Evolutionary conservation across 2,797 vertebrate genomes (phyloP).

Genomic region (Threskiornis aethiopicus): DNA sequence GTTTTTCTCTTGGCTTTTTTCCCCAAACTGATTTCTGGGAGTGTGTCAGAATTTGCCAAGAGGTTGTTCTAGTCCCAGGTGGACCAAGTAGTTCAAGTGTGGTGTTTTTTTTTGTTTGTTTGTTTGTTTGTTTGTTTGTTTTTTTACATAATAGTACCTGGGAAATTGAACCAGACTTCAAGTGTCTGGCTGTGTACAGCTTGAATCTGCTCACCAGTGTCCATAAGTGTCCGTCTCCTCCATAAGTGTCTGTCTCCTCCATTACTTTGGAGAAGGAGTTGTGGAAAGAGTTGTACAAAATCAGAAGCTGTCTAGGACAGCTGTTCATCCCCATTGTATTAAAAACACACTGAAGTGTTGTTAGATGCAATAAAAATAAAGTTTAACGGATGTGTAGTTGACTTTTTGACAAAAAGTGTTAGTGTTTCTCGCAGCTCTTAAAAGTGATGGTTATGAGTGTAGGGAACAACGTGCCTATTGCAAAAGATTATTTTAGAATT

Average conservation of each 20-base stretch:
- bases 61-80: neutral
- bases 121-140: neutral
- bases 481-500: neutral
- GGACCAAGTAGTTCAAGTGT: neutral
- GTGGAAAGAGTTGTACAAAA: neutral
- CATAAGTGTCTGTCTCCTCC: neutral
- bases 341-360: neutral
- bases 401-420: neutral
- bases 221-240: neutral
- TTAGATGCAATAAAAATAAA: neutral
- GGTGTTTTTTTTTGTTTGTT: no score
- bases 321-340: neutral
- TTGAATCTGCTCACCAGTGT: neutral
- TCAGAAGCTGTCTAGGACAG: neutral
- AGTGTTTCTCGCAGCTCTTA: neutral
- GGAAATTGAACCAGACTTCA: neutral
- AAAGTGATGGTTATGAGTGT: neutral
- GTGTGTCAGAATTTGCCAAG: neutral
- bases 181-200: neutral
- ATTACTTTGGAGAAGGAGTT: neutral
- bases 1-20: neutral
- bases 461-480: neutral
- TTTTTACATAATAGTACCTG: neutral
- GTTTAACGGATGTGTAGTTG: neutral
- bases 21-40: neutral